A percentile compares a stretch with the other conserved stretches of the same genome.
Evolutionary conservation across 92 coral and sea anemone genomes (phyloP).

Genomic region (Nematostella vectensis): DNA sequence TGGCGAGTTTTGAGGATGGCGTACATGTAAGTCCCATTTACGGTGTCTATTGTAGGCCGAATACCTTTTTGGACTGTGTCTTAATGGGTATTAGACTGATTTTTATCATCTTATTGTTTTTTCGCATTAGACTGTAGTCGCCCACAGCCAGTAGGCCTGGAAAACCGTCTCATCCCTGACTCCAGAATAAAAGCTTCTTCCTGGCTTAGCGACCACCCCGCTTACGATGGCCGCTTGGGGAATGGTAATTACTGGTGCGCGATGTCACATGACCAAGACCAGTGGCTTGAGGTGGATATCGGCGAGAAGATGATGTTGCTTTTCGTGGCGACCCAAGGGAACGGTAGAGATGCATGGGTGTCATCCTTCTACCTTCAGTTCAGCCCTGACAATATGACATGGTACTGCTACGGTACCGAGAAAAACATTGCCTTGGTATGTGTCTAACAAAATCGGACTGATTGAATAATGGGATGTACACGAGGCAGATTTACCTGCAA

Average conservation of each 20-base stretch:
- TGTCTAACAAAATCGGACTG: too few relatives aligned
- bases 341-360: slow-evolving; percentile 53
- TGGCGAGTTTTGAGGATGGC: too few relatives aligned
- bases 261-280: slow-evolving; percentile 18
- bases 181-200: slow-evolving; percentile 27
- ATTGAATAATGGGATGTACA: too few relatives aligned
- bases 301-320: slow-evolving; percentile 15
- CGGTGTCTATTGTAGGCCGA: too few relatives aligned
- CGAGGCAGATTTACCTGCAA: too few relatives aligned
- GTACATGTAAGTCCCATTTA: too few relatives aligned
- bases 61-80: too few relatives aligned
- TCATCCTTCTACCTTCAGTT: slow-evolving; percentile 47
- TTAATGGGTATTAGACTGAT: too few relatives aligned
- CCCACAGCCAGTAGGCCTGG: slow-evolving; percentile 34
- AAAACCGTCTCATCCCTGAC: slow-evolving; percentile 18
- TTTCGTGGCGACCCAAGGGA: slow-evolving; percentile 64
- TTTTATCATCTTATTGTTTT: too few relatives aligned
- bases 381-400: slow-evolving; percentile 46
- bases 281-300: slow-evolving; percentile 69
- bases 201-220: slow-evolving; percentile 15
- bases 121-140: slow-evolving; percentile 23
- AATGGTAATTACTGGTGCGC: slow-evolving; percentile 56
- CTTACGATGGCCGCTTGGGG: slow-evolving; percentile 27
- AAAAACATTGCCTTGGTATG: slow-evolving; percentile 16
- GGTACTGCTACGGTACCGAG: slow-evolving; percentile 70